Base-by-base conservation (phyloP, 2,888 invertebrate species). In the Amiota communis region DNA sequence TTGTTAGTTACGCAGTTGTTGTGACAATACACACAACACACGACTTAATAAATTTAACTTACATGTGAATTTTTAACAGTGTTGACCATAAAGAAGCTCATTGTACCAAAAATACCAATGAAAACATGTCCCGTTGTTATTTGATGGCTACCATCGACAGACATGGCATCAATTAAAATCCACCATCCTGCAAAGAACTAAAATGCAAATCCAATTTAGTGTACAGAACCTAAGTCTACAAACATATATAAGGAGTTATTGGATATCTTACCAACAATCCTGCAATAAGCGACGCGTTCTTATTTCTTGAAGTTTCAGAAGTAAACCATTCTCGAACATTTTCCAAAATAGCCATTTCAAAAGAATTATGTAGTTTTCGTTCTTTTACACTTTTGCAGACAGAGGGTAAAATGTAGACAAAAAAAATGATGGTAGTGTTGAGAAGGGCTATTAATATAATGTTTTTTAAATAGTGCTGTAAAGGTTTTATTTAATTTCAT, bases 111-210 rank as follows among this genome's bases (percentile, higher is more conserved):
- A 68, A 98, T 95, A 9, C 99, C 99, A 87, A 98, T 98, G 72
- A 98, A 94, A 86, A 98, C 88, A 75, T 97, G 96, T 0, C 96
- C 95, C 80, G 94, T 93, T 9, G 91, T 91, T 89, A 98, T 90
- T 90, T 95, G 91, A 51, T 91, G 91, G 12, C 77, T 74, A 0
- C 94, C 93, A 85, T 95, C 95, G 20, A 93, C 93, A 0, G 96
- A 93, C 73, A 96, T 94, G 10, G 97, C 96, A 91, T 99, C 99
- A 82, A 99, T 98, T 76, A 98, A 94, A 76, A 98, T 93, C 99
- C 99, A 99, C 98, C 99, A 99, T 69, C 98, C 99, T 81, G 94
- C 91, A 86, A 97, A 98, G 91, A 99, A 99, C 97, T 98, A 70
- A 0, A 20, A 71, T n/a, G 61, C 57, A 70, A 56, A 56, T 15